These are phyloP conservation scores for Amiota communis DNA, from an alignment of 2,888 invertebrate species.

Conservation along the genomic window DNA sequence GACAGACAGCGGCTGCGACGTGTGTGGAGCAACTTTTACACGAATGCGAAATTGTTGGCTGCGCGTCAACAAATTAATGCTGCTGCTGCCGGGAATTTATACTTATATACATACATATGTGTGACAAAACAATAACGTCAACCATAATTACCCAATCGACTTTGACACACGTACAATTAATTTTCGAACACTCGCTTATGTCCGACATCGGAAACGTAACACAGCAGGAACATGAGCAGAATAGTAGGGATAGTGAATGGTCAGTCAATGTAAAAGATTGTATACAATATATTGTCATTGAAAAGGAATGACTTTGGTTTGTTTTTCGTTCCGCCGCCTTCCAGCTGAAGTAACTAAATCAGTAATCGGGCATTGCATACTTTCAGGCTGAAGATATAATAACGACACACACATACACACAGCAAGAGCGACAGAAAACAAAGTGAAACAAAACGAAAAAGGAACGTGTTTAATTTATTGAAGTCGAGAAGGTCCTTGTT, in stretches of 20 bases:
- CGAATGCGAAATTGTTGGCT: background rate
- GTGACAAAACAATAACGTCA: conserved; percentile 23
- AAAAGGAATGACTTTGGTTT: background rate
- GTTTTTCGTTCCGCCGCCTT: background rate
- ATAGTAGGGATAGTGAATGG: background rate
- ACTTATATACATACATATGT: background rate
- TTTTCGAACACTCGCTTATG: conserved; percentile 12
- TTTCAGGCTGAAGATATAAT: conserved; percentile 7
- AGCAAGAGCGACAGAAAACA: background rate
- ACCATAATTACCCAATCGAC: conserved; percentile 23
- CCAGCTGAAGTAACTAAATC: conserved; percentile 16
- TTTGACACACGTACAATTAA: conserved; percentile 22
- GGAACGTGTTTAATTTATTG: conserved; percentile 14
- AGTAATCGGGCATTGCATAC: conserved; percentile 3
- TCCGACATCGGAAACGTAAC: conserved; percentile 4
- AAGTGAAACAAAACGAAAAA: background rate
- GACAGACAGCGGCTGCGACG: background rate
- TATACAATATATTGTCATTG: background rate
- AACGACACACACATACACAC: background rate
- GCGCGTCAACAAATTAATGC: conserved; percentile 6
- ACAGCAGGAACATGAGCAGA: background rate
- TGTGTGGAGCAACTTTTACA: conserved; percentile 8
- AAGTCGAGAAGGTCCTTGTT: background rate
- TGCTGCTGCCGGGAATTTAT: background rate
- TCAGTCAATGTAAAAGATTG: background rate